Percentiles rank a stretch among this genome's conserved stretches.
Evolutionary conservation across 2,888 invertebrate species (phyloP).

Genomic region (Lycia hirtaria): DNA sequence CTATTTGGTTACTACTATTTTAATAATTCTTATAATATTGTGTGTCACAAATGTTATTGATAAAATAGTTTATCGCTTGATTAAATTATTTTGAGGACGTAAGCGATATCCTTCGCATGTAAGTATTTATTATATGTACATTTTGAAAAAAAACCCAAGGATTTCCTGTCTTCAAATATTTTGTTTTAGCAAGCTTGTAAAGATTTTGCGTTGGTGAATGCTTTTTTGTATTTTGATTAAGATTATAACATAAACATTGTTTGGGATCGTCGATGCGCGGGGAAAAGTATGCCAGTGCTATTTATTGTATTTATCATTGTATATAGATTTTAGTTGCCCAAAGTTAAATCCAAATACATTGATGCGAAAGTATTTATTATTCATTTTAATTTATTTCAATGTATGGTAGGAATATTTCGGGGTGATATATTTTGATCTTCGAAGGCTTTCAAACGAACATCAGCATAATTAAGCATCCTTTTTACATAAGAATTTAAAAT

Average conservation of each 20-base stretch:
- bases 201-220: slow-evolving; percentile 67
- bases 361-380: slow-evolving; percentile 61
- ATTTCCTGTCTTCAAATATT: slow-evolving; percentile 54
- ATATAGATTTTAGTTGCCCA: slow-evolving; percentile 81
- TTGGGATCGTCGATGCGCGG: slow-evolving; percentile 41
- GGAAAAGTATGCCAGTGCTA: slow-evolving; percentile 57
- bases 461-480: slow-evolving; percentile 16
- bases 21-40: no score
- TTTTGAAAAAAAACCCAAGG: slow-evolving; percentile 72
- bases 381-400: slow-evolving; percentile 54
- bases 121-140: slow-evolving; percentile 81
- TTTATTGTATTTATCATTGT: slow-evolving; percentile 65
- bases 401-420: slow-evolving; percentile 57
- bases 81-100: slow-evolving; percentile 41
- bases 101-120: slow-evolving; percentile 68
- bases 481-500: neutral
- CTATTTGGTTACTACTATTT: neutral
- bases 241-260: slow-evolving; percentile 37
- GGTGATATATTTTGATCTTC: slow-evolving; percentile 51
- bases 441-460: slow-evolving; percentile 62
- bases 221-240: slow-evolving; percentile 60
- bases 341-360: slow-evolving; percentile 80
- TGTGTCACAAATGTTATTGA: neutral
- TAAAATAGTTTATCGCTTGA: slow-evolving; percentile 37
- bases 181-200: slow-evolving; percentile 73